Evolutionary conservation across 2,113 vertebrate species (phyloP).

Genomic region (Oxyruncus cristatus): DNA sequence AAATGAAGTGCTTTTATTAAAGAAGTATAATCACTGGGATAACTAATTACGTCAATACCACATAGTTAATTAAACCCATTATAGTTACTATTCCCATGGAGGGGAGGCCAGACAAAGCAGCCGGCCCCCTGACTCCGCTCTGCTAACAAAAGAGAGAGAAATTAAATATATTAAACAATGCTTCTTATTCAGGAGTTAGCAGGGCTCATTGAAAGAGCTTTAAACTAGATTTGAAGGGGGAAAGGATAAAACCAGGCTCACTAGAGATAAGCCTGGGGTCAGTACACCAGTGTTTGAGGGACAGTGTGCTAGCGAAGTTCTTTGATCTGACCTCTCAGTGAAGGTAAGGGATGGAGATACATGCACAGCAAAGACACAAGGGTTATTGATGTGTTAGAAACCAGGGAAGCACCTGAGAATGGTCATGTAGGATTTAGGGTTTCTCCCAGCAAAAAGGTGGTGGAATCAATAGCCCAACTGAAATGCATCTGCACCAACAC

Average conservation of each 20-base stretch:
- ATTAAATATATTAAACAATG: slow-evolving; percentile 70
- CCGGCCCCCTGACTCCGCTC: slow-evolving; percentile 38
- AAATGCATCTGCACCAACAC: not conserved
- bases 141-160: slow-evolving; percentile 70
- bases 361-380: not conserved
- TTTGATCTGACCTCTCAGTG: not conserved
- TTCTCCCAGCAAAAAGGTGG: not conserved
- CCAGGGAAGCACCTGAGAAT: not conserved
- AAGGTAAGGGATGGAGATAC: not conserved
- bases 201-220: not conserved
- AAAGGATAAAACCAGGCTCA: not conserved
- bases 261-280: not conserved
- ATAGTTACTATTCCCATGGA: slow-evolving; percentile 75
- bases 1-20: slow-evolving; percentile 80
- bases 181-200: not conserved
- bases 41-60: slow-evolving; percentile 79
- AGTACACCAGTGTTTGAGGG: not conserved
- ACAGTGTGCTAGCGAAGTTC: not conserved
- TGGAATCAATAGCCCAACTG: not conserved
- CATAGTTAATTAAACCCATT: slow-evolving; percentile 83
- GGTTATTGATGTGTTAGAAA: not conserved
- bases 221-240: not conserved
- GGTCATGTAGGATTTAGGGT: not conserved
- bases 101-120: slow-evolving; percentile 70
- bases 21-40: slow-evolving; percentile 75